A percentile compares a stretch with the other conserved stretches of the same genome.
Conservation (phyloP, 1,140 invertebrate species). For the Drosophila parvula region DNA sequence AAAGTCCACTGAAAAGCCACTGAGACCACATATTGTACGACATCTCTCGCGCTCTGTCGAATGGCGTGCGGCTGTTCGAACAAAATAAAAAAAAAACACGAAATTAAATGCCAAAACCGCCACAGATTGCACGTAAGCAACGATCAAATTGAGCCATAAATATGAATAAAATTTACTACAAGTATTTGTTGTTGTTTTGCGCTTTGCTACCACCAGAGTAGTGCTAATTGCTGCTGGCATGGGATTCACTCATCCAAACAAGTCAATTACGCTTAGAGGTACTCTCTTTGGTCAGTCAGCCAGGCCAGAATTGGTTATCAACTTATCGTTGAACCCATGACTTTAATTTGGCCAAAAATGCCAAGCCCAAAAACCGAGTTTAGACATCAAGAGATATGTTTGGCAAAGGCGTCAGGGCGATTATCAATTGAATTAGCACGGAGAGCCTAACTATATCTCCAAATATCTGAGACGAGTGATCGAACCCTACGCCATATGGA, state of each 20-base stretch:
- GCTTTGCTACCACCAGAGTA: constrained; percentile 8
- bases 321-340: constrained; percentile 52
- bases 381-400: constrained; percentile 23
- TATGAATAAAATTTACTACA: constrained; percentile 37
- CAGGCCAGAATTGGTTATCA: constrained; percentile 18
- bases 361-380: constrained; percentile 25
- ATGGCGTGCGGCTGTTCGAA: constrained; percentile 40
- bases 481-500: constrained; percentile 17
- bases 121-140: constrained; percentile 45
- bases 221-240: constrained; percentile 73
- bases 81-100: constrained; percentile 15
- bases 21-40: constrained; percentile 30
- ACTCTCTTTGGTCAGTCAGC: constrained; percentile 11
- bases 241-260: constrained; percentile 64
- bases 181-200: constrained; percentile 24
- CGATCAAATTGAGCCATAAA: constrained; percentile 68
- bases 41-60: constrained; percentile 14
- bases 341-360: constrained; percentile 60
- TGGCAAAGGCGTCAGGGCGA: constrained; percentile 32
- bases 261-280: constrained; percentile 61
- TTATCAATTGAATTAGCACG: constrained; percentile 29
- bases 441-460: constrained; percentile 14
- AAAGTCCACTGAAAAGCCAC: background rate
- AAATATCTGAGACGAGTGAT: constrained; percentile 26
- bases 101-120: constrained; percentile 33